Conservation (phyloP, 2,113 vertebrate genomes). For the Abramis brama region DNA sequence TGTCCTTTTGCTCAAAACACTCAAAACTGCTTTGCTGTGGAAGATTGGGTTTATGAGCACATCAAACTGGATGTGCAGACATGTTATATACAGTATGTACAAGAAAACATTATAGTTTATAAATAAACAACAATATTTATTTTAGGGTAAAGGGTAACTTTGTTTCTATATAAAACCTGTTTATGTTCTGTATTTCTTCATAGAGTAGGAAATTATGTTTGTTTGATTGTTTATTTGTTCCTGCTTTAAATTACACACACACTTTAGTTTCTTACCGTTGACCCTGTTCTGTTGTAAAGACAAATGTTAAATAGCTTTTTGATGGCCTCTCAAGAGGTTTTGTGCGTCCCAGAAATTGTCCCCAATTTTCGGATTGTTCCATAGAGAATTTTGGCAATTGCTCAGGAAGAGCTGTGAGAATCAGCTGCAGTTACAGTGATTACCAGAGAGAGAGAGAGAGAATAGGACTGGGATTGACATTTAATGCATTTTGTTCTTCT, state of each 20-base stretch:
- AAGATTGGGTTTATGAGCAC: neutral
- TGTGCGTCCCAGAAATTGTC: slow-evolving; percentile 4
- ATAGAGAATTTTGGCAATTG: slow-evolving; percentile 13
- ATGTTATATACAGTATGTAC: neutral
- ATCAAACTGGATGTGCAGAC: neutral
- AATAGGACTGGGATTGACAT: neutral
- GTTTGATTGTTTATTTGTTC: neutral
- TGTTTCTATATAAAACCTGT: neutral
- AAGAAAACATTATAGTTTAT: neutral
- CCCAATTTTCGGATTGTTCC: neutral
- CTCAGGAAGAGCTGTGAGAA: neutral
- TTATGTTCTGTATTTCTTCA: neutral
- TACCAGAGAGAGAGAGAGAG: neutral
- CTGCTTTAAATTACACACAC: slow-evolving; percentile 3
- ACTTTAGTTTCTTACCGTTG: neutral
- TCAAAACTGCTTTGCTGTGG: neutral
- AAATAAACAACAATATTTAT: neutral
- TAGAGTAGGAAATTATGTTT: too few relatives aligned
- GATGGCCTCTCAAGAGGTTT: neutral
- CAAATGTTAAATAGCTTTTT: slow-evolving; percentile 3
- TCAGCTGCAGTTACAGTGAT: neutral
- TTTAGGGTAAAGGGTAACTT: neutral
- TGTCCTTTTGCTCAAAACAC: neutral
- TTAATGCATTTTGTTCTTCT: neutral
- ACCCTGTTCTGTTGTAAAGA: slow-evolving; percentile 20